These are phyloP conservation scores for Morpho helenor DNA, from an alignment of 2,888 invertebrate species.

Conservation along the genomic window DNA sequence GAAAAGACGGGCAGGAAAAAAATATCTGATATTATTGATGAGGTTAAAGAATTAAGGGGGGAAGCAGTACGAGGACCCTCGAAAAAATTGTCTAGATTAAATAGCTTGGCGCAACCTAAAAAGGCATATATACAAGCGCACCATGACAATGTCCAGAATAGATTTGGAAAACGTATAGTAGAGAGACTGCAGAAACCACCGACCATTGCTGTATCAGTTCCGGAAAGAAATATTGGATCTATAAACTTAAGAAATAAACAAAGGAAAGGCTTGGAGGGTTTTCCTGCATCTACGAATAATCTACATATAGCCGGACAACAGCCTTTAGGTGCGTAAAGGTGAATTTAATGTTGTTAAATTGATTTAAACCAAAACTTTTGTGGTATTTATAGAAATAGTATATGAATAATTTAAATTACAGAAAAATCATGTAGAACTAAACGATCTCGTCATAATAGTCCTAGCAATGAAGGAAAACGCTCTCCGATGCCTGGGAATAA, in stretches of 20 bases:
- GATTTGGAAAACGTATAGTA: constrained; percentile 44
- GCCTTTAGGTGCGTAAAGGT: constrained; percentile 70
- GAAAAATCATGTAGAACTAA: constrained; percentile 28
- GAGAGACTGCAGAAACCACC: constrained; percentile 43
- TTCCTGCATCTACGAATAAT: constrained; percentile 31
- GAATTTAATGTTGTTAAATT: constrained; percentile 28
- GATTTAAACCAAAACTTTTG: neutral
- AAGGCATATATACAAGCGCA: constrained; percentile 54
- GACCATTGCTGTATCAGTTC: constrained; percentile 16
- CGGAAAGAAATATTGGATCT: constrained; percentile 28
- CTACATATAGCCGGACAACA: constrained; percentile 32
- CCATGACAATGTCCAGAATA: constrained; percentile 49
- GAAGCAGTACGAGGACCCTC: constrained; percentile 69
- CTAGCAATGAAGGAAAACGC: constrained; percentile 34
- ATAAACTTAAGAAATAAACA: constrained; percentile 28
- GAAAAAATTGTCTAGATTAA: constrained; percentile 47
- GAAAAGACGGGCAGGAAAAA: constrained; percentile 43
- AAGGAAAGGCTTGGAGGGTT: constrained; percentile 29
- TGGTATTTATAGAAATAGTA: too few relatives aligned
- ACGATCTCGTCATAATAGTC: constrained; percentile 33
- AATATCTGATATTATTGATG: constrained; percentile 56
- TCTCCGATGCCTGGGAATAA: constrained; percentile 25
- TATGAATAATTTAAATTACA: constrained; percentile 1
- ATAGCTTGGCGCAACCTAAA: constrained; percentile 64
- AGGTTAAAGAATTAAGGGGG: constrained; percentile 64